These are phyloP conservation scores for Arenicola marina DNA, from an alignment of 2,888 invertebrate genomes.

Conservation along the genomic window DNA sequence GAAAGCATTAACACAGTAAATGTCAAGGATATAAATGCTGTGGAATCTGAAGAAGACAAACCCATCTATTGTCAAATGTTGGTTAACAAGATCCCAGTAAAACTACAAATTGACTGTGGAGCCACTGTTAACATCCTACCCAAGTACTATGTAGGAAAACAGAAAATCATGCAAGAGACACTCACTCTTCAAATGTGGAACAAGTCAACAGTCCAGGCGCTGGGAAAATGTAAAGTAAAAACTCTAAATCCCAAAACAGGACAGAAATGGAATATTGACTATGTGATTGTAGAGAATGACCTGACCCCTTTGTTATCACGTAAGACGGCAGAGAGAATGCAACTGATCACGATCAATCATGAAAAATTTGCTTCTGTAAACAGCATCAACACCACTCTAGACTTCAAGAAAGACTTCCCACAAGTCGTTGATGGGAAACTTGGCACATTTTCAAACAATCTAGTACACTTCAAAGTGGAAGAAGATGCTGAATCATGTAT, in stretches of 20 bases:
- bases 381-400: no score
- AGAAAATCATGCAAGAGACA: not conserved
- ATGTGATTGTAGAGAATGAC: not conserved
- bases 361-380: conserved; percentile 10
- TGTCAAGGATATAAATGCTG: not conserved
- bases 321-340: conserved; percentile 8
- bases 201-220: not conserved
- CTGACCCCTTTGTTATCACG: not conserved
- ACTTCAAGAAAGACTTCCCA: not conserved
- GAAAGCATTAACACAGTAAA: not conserved
- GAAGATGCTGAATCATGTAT: not conserved
- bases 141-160: not conserved
- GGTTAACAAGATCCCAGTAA: conserved; percentile 1
- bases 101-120: conserved; percentile 20
- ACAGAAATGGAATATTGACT: conserved; percentile 7
- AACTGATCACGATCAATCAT: conserved; percentile 16
- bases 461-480: conserved; percentile 3
- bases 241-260: not conserved
- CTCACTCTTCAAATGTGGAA: conserved; percentile 11
- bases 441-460: conserved; percentile 5
- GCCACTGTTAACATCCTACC: conserved; percentile 16
- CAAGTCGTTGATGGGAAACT: conserved; percentile 9
- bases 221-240: conserved; percentile 5
- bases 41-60: not conserved
- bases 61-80: not conserved